A percentile compares a stretch with the other conserved stretches of the same genome.
These are phyloP conservation scores for Oceanites oceanicus DNA, from an alignment of 2,113 vertebrate species.

Conservation along the genomic window DNA sequence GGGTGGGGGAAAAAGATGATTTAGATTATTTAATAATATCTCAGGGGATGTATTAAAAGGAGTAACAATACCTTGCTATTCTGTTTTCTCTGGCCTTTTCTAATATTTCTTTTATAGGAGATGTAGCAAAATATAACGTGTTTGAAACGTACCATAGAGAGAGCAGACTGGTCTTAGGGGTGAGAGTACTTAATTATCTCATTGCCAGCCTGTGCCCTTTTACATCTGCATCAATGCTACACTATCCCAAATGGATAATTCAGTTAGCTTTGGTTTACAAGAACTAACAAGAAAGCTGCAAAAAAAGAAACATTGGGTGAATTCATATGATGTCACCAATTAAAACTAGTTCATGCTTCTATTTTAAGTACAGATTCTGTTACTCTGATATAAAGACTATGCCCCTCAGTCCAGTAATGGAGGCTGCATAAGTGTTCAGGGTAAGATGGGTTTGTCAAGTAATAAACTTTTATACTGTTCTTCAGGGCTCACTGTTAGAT, in stretches of 20 bases:
- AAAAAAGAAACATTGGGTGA: neutral
- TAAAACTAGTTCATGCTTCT: neutral
- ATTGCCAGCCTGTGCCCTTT: neutral
- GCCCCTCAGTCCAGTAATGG: neutral
- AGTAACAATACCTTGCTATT: neutral
- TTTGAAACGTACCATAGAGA: neutral
- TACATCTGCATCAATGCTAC: neutral
- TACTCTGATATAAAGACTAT: neutral
- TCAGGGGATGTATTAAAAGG: neutral
- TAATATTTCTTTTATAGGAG: neutral
- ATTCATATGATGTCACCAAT: neutral
- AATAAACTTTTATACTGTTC: neutral
- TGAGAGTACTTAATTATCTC: neutral
- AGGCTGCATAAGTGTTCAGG: neutral
- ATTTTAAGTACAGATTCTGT: neutral
- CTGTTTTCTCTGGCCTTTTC: neutral
- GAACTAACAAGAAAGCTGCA: neutral
- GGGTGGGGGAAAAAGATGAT: neutral
- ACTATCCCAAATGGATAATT: neutral
- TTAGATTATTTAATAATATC: neutral
- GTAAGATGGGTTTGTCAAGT: neutral
- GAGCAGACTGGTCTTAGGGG: neutral
- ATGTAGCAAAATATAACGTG: neutral
- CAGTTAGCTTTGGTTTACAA: neutral
- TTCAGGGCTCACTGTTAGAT: neutral